phyloP scores from a whole-genome alignment of 2,888 invertebrate species.

The Tubiluchus corallicola region DNA sequence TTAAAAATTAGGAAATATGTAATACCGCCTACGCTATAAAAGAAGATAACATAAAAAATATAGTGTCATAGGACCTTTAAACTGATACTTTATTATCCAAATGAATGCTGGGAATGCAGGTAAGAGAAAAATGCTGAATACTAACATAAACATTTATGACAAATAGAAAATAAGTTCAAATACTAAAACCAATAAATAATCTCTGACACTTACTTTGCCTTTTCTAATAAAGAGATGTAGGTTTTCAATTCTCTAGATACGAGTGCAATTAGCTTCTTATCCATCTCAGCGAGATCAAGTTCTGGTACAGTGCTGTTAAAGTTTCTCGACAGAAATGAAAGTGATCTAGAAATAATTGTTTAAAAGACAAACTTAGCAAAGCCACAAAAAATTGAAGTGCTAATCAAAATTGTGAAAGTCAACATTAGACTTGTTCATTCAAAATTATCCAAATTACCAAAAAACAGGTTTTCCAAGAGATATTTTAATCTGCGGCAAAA shows the following conservation, averaged over 20 bases:
- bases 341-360: constrained; percentile 43
- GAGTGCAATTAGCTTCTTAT: constrained; percentile 51
- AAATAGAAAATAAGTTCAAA: not conserved
- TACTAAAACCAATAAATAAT: constrained; percentile 7
- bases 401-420: constrained; percentile 4
- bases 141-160: no score
- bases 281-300: constrained; percentile 42
- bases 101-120: no score
- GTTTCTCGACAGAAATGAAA: constrained; percentile 68
- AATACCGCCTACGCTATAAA: no score
- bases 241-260: constrained; percentile 55
- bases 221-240: constrained; percentile 53
- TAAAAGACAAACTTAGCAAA: no score
- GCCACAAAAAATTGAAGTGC: constrained; percentile 7
- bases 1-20: no score
- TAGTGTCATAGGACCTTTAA: no score
- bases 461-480: no score
- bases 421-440: not conserved
- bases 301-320: constrained; percentile 50
- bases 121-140: no score
- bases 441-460: no score
- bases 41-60: no score
- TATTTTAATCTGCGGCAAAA: no score
- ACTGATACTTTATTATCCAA: no score
- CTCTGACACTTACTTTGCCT: constrained; percentile 30